Percentiles rank a stretch among this genome's conserved stretches.
Conservation (phyloP, 2,888 invertebrate genomes). For the Drosophila merina region DNA sequence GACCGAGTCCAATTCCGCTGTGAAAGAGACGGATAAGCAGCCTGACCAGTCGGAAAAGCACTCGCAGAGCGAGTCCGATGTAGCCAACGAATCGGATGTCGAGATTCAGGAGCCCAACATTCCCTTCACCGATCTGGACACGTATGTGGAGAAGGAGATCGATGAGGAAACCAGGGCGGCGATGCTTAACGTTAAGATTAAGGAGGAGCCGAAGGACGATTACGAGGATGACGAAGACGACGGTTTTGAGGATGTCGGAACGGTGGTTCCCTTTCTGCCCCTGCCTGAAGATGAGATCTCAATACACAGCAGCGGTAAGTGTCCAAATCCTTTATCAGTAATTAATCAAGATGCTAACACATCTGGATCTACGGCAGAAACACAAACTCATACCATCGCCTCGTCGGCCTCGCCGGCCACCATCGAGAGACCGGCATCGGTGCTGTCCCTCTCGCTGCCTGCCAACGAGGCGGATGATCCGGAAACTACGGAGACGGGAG, state of each 20-base stretch:
- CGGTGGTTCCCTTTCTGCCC: slow-evolving; percentile 73
- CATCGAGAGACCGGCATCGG: slow-evolving; percentile 84
- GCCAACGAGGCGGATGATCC: slow-evolving; percentile 57
- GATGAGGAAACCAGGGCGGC: slow-evolving; percentile 68
- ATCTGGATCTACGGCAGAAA: slow-evolving; percentile 61
- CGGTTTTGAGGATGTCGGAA: slow-evolving; percentile 84
- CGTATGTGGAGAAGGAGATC: slow-evolving; percentile 81
- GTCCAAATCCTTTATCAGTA: not conserved
- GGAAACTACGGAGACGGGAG: slow-evolving; percentile 30
- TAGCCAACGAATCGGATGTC: slow-evolving; percentile 82
- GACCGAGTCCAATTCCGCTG: slow-evolving; percentile 16
- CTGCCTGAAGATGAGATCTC: slow-evolving; percentile 82
- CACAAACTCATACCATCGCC: slow-evolving; percentile 80
- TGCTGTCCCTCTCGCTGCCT: slow-evolving; percentile 64
- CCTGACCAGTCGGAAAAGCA: slow-evolving; percentile 13
- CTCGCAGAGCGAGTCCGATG: slow-evolving; percentile 50
- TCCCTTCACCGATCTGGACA: slow-evolving; percentile 83
- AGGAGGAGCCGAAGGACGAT: slow-evolving; percentile 89
- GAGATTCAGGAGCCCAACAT: slow-evolving; percentile 84
- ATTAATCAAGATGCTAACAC: slow-evolving; percentile 18
- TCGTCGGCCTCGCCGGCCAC: slow-evolving; percentile 76
- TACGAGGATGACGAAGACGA: slow-evolving; percentile 84
- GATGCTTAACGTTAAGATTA: slow-evolving; percentile 86
- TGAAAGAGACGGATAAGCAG: slow-evolving; percentile 16
- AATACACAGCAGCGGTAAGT: slow-evolving; percentile 82